Conservation (phyloP, 2,888 invertebrate species). For the Gastracanthus pulcherrimus region DNA sequence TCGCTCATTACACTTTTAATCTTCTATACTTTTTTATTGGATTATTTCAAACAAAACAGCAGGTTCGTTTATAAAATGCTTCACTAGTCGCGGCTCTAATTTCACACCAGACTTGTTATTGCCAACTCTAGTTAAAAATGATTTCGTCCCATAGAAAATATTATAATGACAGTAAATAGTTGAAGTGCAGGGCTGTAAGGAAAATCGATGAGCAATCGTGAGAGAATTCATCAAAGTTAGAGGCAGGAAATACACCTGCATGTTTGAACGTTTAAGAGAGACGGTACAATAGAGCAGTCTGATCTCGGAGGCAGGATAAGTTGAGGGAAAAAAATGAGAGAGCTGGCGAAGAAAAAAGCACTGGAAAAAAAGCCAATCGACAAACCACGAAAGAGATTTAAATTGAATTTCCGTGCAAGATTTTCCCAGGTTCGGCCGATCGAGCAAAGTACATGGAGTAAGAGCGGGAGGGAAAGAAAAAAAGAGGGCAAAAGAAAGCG, state of each 20-base stretch:
- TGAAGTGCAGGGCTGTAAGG: too few relatives aligned
- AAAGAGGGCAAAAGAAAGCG: not conserved
- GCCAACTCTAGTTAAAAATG: too few relatives aligned
- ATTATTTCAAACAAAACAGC: too few relatives aligned
- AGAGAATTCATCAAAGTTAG: constrained; percentile 19
- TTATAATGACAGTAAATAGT: too few relatives aligned
- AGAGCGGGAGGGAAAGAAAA: not conserved
- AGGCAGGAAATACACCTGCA: constrained; percentile 32
- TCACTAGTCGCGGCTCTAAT: too few relatives aligned
- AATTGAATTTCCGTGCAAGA: constrained; percentile 46
- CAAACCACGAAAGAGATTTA: constrained; percentile 23
- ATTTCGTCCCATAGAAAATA: too few relatives aligned
- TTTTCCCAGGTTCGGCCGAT: constrained; percentile 29
- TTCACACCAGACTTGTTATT: too few relatives aligned
- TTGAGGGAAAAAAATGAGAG: not conserved
- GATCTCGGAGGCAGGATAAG: not conserved
- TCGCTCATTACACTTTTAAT: too few relatives aligned
- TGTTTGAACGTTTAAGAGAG: constrained; percentile 21
- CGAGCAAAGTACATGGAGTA: not conserved
- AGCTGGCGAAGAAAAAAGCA: not conserved
- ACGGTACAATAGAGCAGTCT: constrained; percentile 24
- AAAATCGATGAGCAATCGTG: constrained; percentile 9
- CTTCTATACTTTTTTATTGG: too few relatives aligned
- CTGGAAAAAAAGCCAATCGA: constrained; percentile 16
- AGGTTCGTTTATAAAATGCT: too few relatives aligned